Percentiles rank a stretch among this genome's conserved stretches.
Evolutionary conservation across 2,113 vertebrate species (phyloP).

Genomic region (Syngnathus typhle): DNA sequence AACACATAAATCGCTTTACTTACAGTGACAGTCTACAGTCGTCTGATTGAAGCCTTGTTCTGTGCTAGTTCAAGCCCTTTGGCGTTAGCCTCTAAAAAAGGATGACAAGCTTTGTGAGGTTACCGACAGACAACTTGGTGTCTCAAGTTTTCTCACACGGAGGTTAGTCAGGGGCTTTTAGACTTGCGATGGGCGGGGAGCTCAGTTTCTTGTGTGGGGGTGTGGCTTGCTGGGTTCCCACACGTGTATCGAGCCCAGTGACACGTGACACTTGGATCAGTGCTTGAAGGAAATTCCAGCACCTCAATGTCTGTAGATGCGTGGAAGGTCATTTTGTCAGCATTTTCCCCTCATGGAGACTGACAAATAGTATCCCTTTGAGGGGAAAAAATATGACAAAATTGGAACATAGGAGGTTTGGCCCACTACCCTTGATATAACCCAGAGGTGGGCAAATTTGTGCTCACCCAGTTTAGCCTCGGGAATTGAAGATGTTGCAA

Average conservation of each 20-base stretch:
- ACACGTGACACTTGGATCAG: conserved; percentile 41
- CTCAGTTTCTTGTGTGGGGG: conserved; percentile 13
- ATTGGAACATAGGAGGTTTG: too few species aligned
- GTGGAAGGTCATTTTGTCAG: neutral
- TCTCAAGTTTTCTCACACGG: conserved; percentile 18
- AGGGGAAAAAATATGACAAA: too few species aligned
- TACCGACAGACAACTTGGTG: neutral
- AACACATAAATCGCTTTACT: conserved; percentile 14
- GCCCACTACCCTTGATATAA: too few species aligned
- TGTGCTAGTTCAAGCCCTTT: neutral
- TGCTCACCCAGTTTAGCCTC: too few species aligned
- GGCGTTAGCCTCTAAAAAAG: neutral
- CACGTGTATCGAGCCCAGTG: conserved; percentile 47
- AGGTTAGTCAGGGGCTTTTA: conserved; percentile 19
- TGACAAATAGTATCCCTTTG: too few species aligned
- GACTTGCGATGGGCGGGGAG: conserved; percentile 24
- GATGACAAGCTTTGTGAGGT: neutral
- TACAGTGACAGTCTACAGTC: conserved; percentile 23
- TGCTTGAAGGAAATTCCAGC: conserved; percentile 33
- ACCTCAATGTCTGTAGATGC: neutral
- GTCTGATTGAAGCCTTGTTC: neutral
- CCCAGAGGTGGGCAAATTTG: too few species aligned
- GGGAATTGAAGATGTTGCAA: too few species aligned
- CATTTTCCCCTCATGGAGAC: neutral
- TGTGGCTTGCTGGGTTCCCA: conserved; percentile 8